These are phyloP conservation scores for Apus apus DNA, from an alignment of 2,113 vertebrate species.

Conservation along the genomic window DNA sequence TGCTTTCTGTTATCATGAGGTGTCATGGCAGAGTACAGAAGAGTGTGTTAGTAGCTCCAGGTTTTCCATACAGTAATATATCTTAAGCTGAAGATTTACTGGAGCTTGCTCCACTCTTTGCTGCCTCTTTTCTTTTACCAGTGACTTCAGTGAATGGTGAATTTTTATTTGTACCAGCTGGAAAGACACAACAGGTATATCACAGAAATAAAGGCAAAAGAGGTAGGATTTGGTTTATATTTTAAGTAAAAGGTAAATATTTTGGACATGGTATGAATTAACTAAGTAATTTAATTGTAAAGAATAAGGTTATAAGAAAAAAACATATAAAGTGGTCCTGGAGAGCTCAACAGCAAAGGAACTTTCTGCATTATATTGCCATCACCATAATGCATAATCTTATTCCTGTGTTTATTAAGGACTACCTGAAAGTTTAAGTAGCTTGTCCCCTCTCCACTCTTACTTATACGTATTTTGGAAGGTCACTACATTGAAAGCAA, in stretches of 20 bases:
- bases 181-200: neutral
- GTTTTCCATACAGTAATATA: neutral
- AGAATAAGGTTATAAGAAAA: neutral
- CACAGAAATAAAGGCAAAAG: neutral
- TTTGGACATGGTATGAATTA: neutral
- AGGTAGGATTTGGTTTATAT: neutral
- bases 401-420: neutral
- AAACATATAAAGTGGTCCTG: neutral
- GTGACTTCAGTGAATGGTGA: neutral
- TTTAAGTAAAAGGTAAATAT: neutral
- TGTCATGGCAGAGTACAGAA: neutral
- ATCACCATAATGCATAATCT: neutral
- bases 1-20: neutral
- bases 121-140: neutral
- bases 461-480: neutral
- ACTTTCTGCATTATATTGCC: neutral
- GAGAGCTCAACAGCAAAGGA: neutral
- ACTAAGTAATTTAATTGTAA: neutral
- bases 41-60: neutral
- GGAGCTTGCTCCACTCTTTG: neutral
- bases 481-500: neutral
- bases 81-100: neutral
- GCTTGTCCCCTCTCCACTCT: neutral
- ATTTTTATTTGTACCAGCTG: neutral
- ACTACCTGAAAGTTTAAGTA: neutral